Evolutionary conservation across 2,797 vertebrate species (phyloP), one percentile per base, ranked within the genome.

Genomic region (Crypturellus tataupa): DNA sequence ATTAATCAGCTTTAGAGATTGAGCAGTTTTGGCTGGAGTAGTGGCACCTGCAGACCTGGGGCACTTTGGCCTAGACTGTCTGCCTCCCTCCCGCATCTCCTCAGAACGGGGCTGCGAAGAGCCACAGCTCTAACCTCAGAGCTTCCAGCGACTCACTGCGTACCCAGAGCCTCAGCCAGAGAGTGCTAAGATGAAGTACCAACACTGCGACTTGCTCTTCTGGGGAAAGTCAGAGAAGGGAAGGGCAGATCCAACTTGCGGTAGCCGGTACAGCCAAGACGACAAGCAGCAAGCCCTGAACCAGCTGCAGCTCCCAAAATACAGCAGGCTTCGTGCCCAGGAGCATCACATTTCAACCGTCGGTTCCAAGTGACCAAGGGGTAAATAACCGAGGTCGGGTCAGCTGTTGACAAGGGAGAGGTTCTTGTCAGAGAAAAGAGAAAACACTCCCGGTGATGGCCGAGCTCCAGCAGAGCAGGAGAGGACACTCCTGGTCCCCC

Each of bases 371-470:
- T 94, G 97, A 97, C 97, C 98, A 98, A 95, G 97, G 98, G 97
- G 97, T 98, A 97, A 98, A 98, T 98, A 98, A 98, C 97, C 98
- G 98, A 98, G 97, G 98, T 98, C 98, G 98, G 98, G 98, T 98
- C 98, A 98, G 97, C 98, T 98, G 98, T 98, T 91, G 82, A 87
- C 90, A 90, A 83, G 82, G 62, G 35, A 89, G 77, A 89, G 65
- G 51, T 83, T 44, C 77, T 40, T 12, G 3, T 70, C 89, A 83
- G 31, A 85, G 24, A 67, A 56, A 95, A 82, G 76, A 89, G 77
- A 80, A 83, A 85, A 91, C 49, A 64, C 65, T 85, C 76, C 64
- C 47, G 53, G 58, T 24, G 58, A 92, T 60, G 31, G 40, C 72
- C 67, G 63, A 85, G 24, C 62, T 75, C 69, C 71, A 11, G 21